Conservation (phyloP, 2,888 invertebrate species). For the Phrixothrix hirtus region DNA sequence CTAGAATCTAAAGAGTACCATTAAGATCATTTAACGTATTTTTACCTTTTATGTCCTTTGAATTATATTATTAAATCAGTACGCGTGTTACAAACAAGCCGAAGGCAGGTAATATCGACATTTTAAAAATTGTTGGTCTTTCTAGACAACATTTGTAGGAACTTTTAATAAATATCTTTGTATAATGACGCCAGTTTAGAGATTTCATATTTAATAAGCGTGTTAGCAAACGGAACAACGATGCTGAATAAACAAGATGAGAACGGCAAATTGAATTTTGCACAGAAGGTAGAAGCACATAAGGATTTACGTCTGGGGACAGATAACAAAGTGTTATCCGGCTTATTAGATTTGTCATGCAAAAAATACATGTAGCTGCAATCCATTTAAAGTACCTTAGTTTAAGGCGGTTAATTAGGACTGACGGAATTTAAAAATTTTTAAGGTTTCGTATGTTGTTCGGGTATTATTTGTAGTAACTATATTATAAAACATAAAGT, state of each 20-base stretch:
- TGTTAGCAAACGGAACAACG: slow-evolving; percentile 34
- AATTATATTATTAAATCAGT: too few relatives aligned
- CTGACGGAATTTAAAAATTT: background rate
- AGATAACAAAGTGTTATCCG: slow-evolving; percentile 45
- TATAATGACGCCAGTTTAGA: slow-evolving; percentile 18
- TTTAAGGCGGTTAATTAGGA: background rate
- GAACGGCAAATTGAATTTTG: slow-evolving; percentile 36
- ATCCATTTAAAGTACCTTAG: background rate
- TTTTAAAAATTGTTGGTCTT: too few relatives aligned
- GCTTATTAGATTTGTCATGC: slow-evolving; percentile 21
- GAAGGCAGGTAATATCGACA: too few relatives aligned
- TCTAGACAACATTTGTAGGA: too few relatives aligned
- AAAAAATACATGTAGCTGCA: slow-evolving; percentile 2
- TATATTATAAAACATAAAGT: slow-evolving; percentile 10
- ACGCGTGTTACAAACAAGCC: too few relatives aligned
- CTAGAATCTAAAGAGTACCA: too few relatives aligned
- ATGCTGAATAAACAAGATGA: slow-evolving; percentile 37
- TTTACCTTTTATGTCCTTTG: too few relatives aligned
- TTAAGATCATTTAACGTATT: too few relatives aligned
- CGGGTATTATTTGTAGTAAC: too few relatives aligned
- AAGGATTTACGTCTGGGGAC: slow-evolving; percentile 43
- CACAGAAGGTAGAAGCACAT: slow-evolving; percentile 42
- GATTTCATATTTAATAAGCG: slow-evolving; percentile 35
- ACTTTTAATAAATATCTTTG: slow-evolving; percentile 13
- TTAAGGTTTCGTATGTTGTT: too few relatives aligned